phyloP scores from a whole-genome alignment of 2,113 vertebrate genomes.

The Alethe castanea region DNA sequence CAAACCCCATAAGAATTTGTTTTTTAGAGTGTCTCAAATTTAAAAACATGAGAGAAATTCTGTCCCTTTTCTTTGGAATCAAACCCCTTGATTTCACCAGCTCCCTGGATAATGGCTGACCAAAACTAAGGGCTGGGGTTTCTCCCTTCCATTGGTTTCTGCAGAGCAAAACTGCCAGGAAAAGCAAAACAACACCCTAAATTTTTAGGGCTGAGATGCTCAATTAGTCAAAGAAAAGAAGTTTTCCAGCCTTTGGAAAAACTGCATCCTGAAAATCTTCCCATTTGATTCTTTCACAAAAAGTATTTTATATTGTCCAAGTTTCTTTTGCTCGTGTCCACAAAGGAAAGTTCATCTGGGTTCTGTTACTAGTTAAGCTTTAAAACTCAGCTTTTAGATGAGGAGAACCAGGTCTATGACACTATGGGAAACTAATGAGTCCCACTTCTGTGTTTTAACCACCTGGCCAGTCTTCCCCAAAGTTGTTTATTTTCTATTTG shows the following conservation, averaged over 20 bases:
- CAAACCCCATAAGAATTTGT: background rate
- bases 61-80: background rate
- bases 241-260: background rate
- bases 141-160: background rate
- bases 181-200: background rate
- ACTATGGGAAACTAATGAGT: background rate
- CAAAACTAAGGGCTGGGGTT: background rate
- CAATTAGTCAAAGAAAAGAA: background rate
- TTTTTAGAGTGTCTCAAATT: background rate
- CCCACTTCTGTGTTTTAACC: background rate
- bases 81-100: background rate
- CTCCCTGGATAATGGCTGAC: background rate
- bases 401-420: background rate
- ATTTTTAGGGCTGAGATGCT: background rate
- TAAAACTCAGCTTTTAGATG: background rate
- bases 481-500: background rate
- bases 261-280: background rate
- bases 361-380: background rate
- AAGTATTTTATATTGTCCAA: background rate
- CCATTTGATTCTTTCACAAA: background rate
- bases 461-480: background rate
- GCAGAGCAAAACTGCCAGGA: background rate
- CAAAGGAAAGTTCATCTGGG: background rate
- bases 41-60: background rate
- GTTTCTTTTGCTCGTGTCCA: background rate